Base-by-base conservation (phyloP, 2,113 vertebrate genomes). In the Myrmophylax atrothorax region DNA sequence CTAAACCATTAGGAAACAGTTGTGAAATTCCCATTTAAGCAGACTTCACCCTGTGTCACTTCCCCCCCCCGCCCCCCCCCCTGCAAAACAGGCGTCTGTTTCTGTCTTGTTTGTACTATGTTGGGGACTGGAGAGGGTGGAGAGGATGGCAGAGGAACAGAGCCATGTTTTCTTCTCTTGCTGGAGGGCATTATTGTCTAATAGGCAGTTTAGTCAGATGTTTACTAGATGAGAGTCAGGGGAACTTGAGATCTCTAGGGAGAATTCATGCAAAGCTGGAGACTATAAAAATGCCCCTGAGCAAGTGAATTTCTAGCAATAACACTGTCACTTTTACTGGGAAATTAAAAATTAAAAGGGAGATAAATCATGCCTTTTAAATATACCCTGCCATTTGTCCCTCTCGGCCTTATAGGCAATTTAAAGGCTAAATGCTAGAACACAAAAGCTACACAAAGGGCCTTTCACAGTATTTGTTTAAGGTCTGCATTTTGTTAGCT, bases 161-260 rank as follows among this genome's bases (percentile, higher is more conserved):
- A 93, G 60, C 69, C 2, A 0, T 33, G 86, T 40, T 72, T 82
- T 49, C 35, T 38, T 76, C 19, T 84, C 67, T 76, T 81, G 93
- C 96, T 93, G 53, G 53, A 94, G 72, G 92, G 76, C 76, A 74
- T 93, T 88, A 70, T 76, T 78, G 59, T 77, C 76, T 95, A 95
- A 96, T 94, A 95, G 93, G 90, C 94, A 95, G 68, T 97, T 97
- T 95, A 97, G 91, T 97, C 88, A 94, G 87, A 89, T 94, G 75
- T 83, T 91, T 94, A 89, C 87, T 91, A 91, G 88, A 95, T 96
- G 96, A 91, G 94, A 94, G 90, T 80, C 88, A 3, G 56, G 93
- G 91, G 96, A 86, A 79, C 68, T 93, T 64, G 50, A 6, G 13
- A 40, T 92, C 96, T 94, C 94, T 60, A 59, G 96, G 95, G 95